Evolutionary conservation across 2,797 vertebrate species (phyloP), one percentile per base, ranked within the genome.

Genomic region (Sebastes melanostomus): DNA sequence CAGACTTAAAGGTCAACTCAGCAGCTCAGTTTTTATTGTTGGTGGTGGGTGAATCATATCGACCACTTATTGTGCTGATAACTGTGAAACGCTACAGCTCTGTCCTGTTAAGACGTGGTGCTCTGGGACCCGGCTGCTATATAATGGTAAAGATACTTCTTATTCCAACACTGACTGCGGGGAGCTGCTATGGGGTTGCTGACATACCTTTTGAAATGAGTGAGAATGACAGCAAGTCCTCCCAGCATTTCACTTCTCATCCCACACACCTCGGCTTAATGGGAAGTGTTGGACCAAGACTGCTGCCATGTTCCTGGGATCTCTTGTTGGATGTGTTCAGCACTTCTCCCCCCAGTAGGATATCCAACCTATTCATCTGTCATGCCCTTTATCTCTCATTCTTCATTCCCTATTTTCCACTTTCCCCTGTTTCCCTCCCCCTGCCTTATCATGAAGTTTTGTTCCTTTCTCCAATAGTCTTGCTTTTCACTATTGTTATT

Each of bases 221-320:
- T 71, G 69, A 85, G 74, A 90, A 87, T 93, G 93, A 92, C 92
- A 92, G 88, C 63, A 56, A 80, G 80, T 87, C 82, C 70, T 93
- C 72, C 86, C 78, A 46, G 75, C 42, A 42, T 84, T 90, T 89
- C 87, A 85, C 81, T 89, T 83, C 70, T 85, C 81, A 77, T 92
- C 89, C 72, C 77, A 75, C 76, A 78, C 89, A 91, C 84, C 85
- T 87, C n/a, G 58, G 32, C 80, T 81, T 93, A 91, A 92, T 89
- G 79, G 81, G 81, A 89, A 77, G 62, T 80, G 86, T 77, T 92
- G 84, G 84, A 84, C 78, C 65, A 66, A 66, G 84, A 85, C 69
- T 78, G 72, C 84, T 84, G 83, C 85, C 80, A 63, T 84, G 80
- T 86, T 85, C 42, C 72, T 65, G 58, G 67, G 59, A 79, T 77